Conservation (phyloP, 2,797 vertebrate genomes). For the Lates japonicus region DNA sequence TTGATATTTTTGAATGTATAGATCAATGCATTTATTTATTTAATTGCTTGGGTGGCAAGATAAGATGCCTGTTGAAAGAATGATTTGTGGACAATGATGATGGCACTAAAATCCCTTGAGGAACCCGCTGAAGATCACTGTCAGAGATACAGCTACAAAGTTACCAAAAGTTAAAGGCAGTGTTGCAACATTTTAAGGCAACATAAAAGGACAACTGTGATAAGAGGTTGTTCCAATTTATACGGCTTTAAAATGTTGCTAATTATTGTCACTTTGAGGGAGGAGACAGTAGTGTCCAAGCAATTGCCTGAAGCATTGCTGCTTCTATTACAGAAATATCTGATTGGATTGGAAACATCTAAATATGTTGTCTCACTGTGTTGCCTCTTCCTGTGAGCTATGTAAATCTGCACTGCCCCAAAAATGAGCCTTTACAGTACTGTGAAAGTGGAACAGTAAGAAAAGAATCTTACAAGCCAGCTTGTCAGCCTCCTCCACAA, state of each 20-base stretch:
- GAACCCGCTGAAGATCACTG: constrained; percentile 21
- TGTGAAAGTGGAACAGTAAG: constrained; percentile 55
- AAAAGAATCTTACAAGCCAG: constrained; percentile 76
- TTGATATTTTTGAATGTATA: background rate
- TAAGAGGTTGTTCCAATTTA: background rate
- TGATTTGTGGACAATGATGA: background rate
- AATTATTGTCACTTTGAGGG: constrained; percentile 10
- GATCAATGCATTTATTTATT: background rate
- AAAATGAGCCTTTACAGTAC: constrained; percentile 72
- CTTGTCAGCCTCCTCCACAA: constrained; percentile 71
- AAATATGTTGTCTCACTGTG: background rate
- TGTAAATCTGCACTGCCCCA: constrained; percentile 22
- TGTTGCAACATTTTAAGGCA: constrained; percentile 29
- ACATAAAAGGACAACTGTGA: background rate
- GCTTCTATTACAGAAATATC: constrained; percentile 11
- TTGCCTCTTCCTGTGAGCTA: background rate
- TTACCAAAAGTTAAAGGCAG: constrained; percentile 19
- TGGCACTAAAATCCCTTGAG: constrained; percentile 23
- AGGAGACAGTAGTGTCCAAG: constrained; percentile 30
- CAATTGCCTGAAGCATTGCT: background rate
- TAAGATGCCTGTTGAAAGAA: background rate
- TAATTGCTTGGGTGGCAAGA: background rate
- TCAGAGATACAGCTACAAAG: constrained; percentile 36
- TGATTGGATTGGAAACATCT: constrained; percentile 7
- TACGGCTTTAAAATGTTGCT: constrained; percentile 4